Base-by-base conservation (phyloP, 2,888 invertebrate species). In the Hesperia comma region DNA sequence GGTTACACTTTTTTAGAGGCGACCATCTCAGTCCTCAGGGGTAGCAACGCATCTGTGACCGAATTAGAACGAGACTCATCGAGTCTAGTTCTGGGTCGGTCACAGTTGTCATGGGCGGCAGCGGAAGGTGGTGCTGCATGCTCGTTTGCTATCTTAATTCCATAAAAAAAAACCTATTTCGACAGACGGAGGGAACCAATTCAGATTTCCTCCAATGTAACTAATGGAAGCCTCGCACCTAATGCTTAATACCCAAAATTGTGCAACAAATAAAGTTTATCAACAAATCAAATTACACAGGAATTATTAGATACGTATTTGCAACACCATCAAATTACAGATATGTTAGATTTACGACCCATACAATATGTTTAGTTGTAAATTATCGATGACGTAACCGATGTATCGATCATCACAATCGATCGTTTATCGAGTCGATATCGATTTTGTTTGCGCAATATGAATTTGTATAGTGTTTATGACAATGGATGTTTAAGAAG, bases 341-440 rank as follows among this genome's bases (percentile, higher is more conserved):
- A 51, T 32, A 58, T 46, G 10, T 46, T 32, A 54, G 32, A 46
- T 58, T 58, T 58, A 58, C 58, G 46, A 46, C 1, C 46, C 17
- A 58, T 58, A 58, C 58, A 58, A 58, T 21, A 49, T 49, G 49
- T 49, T 19, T 10, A 51, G 14, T 26, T 10, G 21, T 17, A 21
- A 51, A 49, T 49, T 19, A 57, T 26, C 57, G 26, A 43, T 58
- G 58, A 46, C 12, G 58, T 17, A 58, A 58, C 14, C 51, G 19
- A 21, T 21, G 51, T 51, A 51, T 51, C 51, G 51, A 51, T 51
- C 21, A 17, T 17, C 49, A 51, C 51, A 51, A 51, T 51, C 51
- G 57, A 58, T 58, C 57, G 26, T 58, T 26, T 26, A 43, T 58
- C 57, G 43, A 43, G 26, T 43, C 26, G 57, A 58, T 43, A 58